A percentile compares a stretch with the other conserved stretches of the same genome.
These are phyloP conservation scores for Phainopepla nitens DNA, from an alignment of 2,113 vertebrate genomes.

Conservation along the genomic window DNA sequence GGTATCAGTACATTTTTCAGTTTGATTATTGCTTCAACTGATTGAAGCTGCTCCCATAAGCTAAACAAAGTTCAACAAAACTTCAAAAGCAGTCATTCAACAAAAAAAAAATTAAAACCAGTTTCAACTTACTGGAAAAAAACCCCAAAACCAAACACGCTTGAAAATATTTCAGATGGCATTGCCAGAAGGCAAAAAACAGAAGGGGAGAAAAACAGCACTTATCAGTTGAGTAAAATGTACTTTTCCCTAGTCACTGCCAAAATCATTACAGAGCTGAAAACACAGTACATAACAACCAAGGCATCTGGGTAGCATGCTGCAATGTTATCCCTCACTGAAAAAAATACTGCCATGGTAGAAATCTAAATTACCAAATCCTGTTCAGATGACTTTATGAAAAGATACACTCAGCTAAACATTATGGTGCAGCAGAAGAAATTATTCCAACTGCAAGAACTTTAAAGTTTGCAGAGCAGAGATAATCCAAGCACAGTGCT, in stretches of 20 bases:
- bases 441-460: background rate
- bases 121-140: background rate
- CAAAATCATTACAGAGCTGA: background rate
- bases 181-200: background rate
- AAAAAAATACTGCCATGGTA: background rate
- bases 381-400: background rate
- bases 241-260: background rate
- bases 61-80: background rate
- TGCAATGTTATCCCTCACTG: background rate
- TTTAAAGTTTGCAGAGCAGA: background rate
- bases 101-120: background rate
- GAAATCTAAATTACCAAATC: background rate
- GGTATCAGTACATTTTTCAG: background rate
- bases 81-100: background rate
- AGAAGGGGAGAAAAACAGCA: background rate
- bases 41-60: background rate
- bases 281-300: background rate
- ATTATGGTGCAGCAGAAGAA: background rate
- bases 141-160: background rate
- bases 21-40: background rate
- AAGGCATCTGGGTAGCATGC: background rate
- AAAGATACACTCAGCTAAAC: background rate
- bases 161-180: background rate
- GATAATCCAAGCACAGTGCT: background rate
- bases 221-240: background rate